Evolutionary conservation across 2,113 vertebrate species (phyloP), one percentile per base, ranked within the genome.

Genomic region (Romanogobio albipinnatus): DNA sequence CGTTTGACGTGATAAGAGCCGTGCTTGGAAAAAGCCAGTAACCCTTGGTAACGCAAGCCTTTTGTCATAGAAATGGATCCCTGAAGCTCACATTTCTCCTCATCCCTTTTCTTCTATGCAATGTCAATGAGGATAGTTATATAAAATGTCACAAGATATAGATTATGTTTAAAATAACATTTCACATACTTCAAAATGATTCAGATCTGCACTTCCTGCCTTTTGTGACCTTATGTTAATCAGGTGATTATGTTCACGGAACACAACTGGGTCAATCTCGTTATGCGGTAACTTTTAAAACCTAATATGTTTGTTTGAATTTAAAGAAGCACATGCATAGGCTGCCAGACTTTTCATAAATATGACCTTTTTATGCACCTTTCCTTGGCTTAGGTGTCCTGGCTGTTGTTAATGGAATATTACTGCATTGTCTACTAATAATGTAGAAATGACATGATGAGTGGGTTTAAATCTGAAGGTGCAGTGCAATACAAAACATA

Each of bases 31-130:
- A 86, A 80, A 59, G 19, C 19, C 51, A 58, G 77, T 82, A 74
- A 81, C 83, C 29, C 45, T 82, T 84, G 83, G 75, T 61, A 82
- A 85, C 64, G 33, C n/a, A 74, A 83, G 66, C 66, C 62, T 73
- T 78, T 79, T 79, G 64, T 74, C 56, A 56, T 17, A 86, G 75
- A 73, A 79, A 83, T 77, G 68, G 19, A 78, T 79, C 43, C 56
- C 47, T 26, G 36, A 9, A 24, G 53, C 84, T 85, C 36, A 62
- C 24, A 29, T 84, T 68, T 85, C 77, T 62, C 13, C 11, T 75
- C 77, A 79, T 79, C 58, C 47, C 59, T 53, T 53, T 82, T 82
- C 66, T 56, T 66, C 76, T 45, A 22, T 58, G 75, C 13, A n/a
- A 29, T 47, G 83, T 45, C 64, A 71, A 26, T 70, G 76, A 43